Conservation (phyloP, 2,797 vertebrate species). For the Lateolabrax maculatus region DNA sequence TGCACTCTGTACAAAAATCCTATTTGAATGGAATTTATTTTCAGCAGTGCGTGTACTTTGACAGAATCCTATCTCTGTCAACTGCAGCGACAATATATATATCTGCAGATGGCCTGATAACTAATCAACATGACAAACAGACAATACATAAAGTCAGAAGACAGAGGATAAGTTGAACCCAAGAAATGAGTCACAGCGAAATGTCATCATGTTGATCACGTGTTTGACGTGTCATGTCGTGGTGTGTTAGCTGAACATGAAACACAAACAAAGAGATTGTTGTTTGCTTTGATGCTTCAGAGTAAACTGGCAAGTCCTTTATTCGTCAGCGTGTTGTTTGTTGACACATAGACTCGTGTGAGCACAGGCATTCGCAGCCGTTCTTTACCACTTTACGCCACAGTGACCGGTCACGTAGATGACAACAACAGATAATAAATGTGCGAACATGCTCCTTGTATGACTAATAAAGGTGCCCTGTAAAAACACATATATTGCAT, state of each 20-base stretch:
- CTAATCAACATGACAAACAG: background rate
- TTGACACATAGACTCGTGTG: background rate
- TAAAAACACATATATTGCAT: background rate
- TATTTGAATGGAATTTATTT: conserved; percentile 13
- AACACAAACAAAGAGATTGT: conserved; percentile 6
- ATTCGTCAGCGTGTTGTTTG: background rate
- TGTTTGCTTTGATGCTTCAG: conserved; percentile 1
- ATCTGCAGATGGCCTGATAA: background rate
- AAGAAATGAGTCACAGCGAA: conserved; percentile 8
- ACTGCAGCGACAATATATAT: background rate
- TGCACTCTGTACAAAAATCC: background rate
- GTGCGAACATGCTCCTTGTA: background rate
- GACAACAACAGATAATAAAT: background rate
- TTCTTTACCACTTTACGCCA: background rate
- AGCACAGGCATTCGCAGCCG: background rate
- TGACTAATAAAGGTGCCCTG: background rate
- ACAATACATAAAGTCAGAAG: background rate
- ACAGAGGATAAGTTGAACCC: background rate
- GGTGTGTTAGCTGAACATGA: background rate
- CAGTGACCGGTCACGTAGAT: background rate
- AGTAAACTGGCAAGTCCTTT: background rate
- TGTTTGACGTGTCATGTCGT: conserved; percentile 12
- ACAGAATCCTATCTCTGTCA: background rate
- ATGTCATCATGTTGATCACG: background rate
- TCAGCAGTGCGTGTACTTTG: background rate